Evolutionary conservation across 2,797 vertebrate species (phyloP).

Genomic region (Helostoma temminkii): DNA sequence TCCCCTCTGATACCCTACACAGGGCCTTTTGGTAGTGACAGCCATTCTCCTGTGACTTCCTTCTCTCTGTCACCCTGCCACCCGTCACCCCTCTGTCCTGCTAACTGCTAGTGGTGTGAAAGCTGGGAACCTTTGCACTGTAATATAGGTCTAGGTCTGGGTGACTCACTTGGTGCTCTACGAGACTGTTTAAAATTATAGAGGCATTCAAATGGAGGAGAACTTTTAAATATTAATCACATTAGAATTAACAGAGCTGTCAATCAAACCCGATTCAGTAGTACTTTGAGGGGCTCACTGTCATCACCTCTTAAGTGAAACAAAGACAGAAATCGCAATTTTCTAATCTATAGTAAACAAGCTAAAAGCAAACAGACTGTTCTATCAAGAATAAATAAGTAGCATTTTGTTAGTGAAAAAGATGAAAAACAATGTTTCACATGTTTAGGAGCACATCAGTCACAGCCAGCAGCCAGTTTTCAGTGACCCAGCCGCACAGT

Average conservation of each 20-base stretch:
- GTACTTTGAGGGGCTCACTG: slow-evolving; percentile 38
- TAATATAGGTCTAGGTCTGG: slow-evolving; percentile 48
- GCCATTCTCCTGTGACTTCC: slow-evolving; percentile 57
- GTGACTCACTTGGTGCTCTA: slow-evolving; percentile 66
- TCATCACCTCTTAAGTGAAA: slow-evolving; percentile 43
- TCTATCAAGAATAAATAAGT: slow-evolving; percentile 19
- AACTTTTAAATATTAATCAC: slow-evolving; percentile 79
- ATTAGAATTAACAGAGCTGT: slow-evolving; percentile 78
- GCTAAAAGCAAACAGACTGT: slow-evolving; percentile 17
- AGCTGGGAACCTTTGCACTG: slow-evolving; percentile 55
- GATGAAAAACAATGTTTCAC: slow-evolving; percentile 32
- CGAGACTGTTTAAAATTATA: slow-evolving; percentile 74
- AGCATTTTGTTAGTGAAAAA: slow-evolving; percentile 31
- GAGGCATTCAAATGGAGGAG: slow-evolving; percentile 57
- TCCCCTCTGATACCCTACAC: slow-evolving; percentile 58
- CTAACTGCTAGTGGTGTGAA: slow-evolving; percentile 60
- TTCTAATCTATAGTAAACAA: slow-evolving; percentile 30
- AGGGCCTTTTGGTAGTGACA: slow-evolving; percentile 62
- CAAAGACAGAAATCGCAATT: slow-evolving; percentile 43
- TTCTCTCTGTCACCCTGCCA: slow-evolving; percentile 52
- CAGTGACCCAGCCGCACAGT: slow-evolving; percentile 44
- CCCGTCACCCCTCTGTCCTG: slow-evolving; percentile 43
- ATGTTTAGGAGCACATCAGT: slow-evolving; percentile 39
- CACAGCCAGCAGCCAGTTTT: slow-evolving; percentile 52
- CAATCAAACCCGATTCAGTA: slow-evolving; percentile 62